Base-by-base conservation (phyloP, 1,140 invertebrate genomes). In the Trichomalopsis sarcophagae region DNA sequence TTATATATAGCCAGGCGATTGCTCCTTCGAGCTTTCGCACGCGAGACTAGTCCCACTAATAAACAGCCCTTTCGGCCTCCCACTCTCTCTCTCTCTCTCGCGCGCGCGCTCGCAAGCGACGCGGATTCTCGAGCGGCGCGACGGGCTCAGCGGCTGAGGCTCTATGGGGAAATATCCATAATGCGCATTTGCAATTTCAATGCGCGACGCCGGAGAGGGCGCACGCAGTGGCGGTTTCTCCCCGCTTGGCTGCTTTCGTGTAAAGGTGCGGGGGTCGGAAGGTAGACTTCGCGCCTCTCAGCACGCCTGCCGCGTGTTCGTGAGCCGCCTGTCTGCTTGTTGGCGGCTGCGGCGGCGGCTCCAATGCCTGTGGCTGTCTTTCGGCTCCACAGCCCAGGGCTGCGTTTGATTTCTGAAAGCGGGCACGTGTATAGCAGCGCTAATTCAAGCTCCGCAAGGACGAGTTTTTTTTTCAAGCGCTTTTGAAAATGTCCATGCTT, bases 171-270 rank as follows among this genome's bases (percentile, higher is more conserved):
- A 92, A 93, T 93, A 93, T 93, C 91, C 92, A 92, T 93, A 92
- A 93, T 93, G 91, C 91, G 92, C 91, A 93, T 93, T 93, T 93
- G 92, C 92, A 93, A 93, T 93, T 93, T 93, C 92, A 93, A 93
- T 93, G 91, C 88, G 86, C 14, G 47, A 17, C 47, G 47, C 3
- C 1, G 55, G 6, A n/a, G 55, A 55, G 50, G 17, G 81, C 69
- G 84, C 73, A 27, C 82, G 85, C 30, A 85, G 81, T 30, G 73
- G 74, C 62, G 50, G 78, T 10, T 17, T 55, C 50, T 55, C 50
- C 50, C 0, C 10, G 40, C 40, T 21, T 21, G 50, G 50, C 50
- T 55, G 50, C 50, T 55, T 55, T 55, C 50, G 55, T 44, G 7
- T 62, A 62, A 21, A 62, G 50, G 13, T n/a, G 55, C 55, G 55